A percentile compares a stretch with the other conserved stretches of the same genome.
Evolutionary conservation across 2,888 invertebrate species (phyloP).

Genomic region (Apoderus coryli): DNA sequence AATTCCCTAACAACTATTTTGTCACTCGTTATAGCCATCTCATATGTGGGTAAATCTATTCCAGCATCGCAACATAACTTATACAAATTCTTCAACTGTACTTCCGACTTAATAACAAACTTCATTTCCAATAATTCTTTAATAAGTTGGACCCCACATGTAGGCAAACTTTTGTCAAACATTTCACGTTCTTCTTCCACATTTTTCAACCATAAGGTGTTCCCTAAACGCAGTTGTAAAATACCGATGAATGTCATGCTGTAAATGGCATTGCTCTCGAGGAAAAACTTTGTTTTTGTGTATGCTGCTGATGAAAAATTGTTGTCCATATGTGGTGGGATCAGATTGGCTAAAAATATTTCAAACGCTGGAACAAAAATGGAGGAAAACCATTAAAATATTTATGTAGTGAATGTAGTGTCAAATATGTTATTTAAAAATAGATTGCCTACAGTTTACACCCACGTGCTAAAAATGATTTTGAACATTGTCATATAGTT

Average conservation of each 20-base stretch:
- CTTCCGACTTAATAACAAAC: slow-evolving; percentile 28
- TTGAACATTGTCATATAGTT: too few species aligned
- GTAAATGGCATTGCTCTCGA: slow-evolving; percentile 19
- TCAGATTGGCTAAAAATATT: slow-evolving; percentile 23
- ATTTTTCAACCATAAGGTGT: slow-evolving; percentile 49
- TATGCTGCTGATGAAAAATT: slow-evolving; percentile 20
- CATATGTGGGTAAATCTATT: slow-evolving; percentile 24
- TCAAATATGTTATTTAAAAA: too few species aligned
- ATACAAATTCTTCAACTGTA: slow-evolving; percentile 37
- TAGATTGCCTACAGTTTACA: too few species aligned
- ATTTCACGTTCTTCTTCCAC: slow-evolving; percentile 40
- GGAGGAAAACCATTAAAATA: too few species aligned
- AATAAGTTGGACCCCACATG: slow-evolving; percentile 36
- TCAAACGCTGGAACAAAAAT: slow-evolving; percentile 21
- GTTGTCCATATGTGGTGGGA: slow-evolving; percentile 26
- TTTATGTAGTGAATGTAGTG: too few species aligned
- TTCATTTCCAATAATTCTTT: slow-evolving; percentile 23
- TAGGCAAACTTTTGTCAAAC: slow-evolving; percentile 33
- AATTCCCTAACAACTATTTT: slow-evolving; percentile 12
- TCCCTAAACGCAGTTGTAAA: slow-evolving; percentile 42
- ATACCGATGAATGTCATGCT: slow-evolving; percentile 30
- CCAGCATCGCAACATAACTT: slow-evolving; percentile 32
- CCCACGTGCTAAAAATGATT: too few species aligned
- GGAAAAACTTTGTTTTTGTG: slow-evolving; percentile 12
- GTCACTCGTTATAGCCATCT: slow-evolving; percentile 10